phyloP scores from a whole-genome alignment of 2,113 vertebrate genomes.

The Pangasianodon hypophthalmus region DNA sequence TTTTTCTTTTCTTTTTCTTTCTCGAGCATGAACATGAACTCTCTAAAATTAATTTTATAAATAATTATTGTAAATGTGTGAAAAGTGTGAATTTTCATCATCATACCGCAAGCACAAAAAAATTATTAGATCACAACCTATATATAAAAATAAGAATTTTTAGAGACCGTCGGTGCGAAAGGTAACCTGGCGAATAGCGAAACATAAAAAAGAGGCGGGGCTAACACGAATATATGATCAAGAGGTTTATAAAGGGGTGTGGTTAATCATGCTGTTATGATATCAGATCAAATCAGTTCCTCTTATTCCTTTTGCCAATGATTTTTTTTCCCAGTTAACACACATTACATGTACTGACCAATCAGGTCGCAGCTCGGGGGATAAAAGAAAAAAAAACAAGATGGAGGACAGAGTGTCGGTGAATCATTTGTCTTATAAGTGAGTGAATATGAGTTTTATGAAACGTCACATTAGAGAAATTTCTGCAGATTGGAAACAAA shows the following conservation, averaged over 20 bases:
- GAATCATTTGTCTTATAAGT: no score
- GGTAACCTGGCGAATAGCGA: neutral
- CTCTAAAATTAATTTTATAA: no score
- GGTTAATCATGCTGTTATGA: neutral
- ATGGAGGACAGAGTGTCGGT: neutral
- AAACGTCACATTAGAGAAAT: neutral
- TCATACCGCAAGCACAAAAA: no score
- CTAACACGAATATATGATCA: neutral
- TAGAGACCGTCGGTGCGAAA: neutral
- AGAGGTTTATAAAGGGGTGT: neutral
- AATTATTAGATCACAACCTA: no score
- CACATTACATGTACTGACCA: neutral
- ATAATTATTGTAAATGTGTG: no score
- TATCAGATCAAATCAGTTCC: neutral
- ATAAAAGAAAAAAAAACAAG: neutral
- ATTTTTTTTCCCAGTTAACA: neutral
- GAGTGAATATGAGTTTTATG: neutral
- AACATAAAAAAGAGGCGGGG: neutral
- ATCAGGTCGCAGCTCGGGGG: neutral
- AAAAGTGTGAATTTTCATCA: no score
- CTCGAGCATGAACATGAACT: no score
- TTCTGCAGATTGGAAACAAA: neutral
- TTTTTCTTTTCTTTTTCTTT: no score
- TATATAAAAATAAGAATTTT: no score
- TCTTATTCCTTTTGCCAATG: neutral